Evolutionary conservation across 2,113 vertebrate genomes (phyloP).

Genomic region (Pedionomus torquatus): DNA sequence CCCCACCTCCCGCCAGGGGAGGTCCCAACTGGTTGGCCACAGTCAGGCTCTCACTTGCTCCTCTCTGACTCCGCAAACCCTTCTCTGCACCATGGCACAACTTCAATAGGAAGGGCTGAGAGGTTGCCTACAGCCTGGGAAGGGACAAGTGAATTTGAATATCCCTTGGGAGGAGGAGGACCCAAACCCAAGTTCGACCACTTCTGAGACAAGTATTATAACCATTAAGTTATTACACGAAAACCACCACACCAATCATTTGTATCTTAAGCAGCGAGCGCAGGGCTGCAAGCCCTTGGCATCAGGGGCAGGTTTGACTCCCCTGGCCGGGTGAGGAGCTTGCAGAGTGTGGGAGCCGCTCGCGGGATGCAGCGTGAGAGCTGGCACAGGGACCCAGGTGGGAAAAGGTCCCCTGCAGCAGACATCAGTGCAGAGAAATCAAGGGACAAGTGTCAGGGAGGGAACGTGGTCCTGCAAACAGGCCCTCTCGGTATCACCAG

Average conservation of each 20-base stretch:
- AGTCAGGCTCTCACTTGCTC: slow-evolving; percentile 66
- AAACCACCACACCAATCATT: slow-evolving; percentile 52
- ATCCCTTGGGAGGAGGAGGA: slow-evolving; percentile 48
- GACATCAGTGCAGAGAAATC: neutral
- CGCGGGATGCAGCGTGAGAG: neutral
- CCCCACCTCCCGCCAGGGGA: slow-evolving; percentile 1
- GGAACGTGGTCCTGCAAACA: neutral
- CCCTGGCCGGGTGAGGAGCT: neutral
- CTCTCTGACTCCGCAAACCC: neutral
- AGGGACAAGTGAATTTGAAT: slow-evolving; percentile 65
- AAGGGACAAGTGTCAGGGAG: neutral
- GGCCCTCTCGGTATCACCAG: neutral
- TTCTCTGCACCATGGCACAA: neutral
- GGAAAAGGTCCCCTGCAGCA: neutral
- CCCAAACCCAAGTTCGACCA: slow-evolving; percentile 28
- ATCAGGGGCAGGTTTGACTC: slow-evolving; percentile 59
- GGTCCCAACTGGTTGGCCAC: neutral
- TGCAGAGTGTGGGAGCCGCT: slow-evolving; percentile 4
- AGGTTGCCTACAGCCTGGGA: slow-evolving; percentile 68
- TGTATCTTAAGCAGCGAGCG: slow-evolving; percentile 40
- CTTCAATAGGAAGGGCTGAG: slow-evolving; percentile 44
- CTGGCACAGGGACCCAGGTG: neutral
- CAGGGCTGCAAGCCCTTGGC: neutral
- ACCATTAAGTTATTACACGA: neutral
- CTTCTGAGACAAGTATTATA: slow-evolving; percentile 42